A percentile compares a stretch with the other conserved stretches of the same genome.
These are phyloP conservation scores for Cataglyphis albicans DNA, from an alignment of 2,888 invertebrate species.

Conservation along the genomic window DNA sequence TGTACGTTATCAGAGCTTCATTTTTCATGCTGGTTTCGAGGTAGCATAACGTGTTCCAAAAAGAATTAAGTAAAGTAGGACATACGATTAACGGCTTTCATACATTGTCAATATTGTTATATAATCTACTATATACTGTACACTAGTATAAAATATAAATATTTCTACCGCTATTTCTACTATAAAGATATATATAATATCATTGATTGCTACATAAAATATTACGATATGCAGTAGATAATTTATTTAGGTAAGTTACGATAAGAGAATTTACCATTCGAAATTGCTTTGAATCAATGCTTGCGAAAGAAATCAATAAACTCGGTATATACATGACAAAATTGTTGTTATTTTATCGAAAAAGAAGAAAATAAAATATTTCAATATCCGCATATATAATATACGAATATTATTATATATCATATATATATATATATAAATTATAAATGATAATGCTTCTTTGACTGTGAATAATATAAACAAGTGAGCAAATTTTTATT, in stretches of 20 bases:
- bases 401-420: too few species aligned
- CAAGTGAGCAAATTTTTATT: background rate
- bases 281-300: background rate
- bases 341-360: background rate
- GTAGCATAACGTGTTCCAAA: constrained; percentile 27
- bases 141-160: constrained; percentile 10
- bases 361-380: background rate
- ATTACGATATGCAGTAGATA: background rate
- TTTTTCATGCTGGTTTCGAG: background rate
- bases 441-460: background rate
- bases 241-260: constrained; percentile 8
- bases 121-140: background rate
- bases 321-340: background rate
- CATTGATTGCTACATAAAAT: background rate
- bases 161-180: background rate
- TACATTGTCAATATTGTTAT: constrained; percentile 20
- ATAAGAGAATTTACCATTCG: background rate
- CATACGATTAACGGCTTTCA: constrained; percentile 35
- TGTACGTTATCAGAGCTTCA: background rate
- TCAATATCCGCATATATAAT: background rate
- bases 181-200: background rate
- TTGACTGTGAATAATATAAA: background rate
- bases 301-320: background rate
- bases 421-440: too few species aligned
- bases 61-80: constrained; percentile 39